phyloP scores from a whole-genome alignment of 1,140 invertebrate species.

The Zaprionus nigranus region DNA sequence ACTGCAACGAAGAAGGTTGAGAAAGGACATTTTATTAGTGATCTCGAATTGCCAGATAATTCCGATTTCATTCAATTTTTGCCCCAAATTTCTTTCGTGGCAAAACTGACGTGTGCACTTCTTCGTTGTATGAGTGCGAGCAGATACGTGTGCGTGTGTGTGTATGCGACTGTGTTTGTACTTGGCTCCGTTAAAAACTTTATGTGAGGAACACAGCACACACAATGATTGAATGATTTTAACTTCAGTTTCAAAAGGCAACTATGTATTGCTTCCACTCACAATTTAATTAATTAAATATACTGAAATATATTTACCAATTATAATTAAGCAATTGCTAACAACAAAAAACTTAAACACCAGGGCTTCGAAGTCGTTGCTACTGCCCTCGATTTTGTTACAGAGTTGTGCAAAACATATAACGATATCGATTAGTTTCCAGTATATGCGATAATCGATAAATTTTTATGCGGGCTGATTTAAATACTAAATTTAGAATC shows the following conservation, averaged over 20 bases:
- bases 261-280: not conserved
- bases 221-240: constrained; percentile 12
- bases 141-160: constrained; percentile 22
- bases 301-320: constrained; percentile 52
- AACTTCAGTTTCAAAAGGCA: constrained; percentile 1
- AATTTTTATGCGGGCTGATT: not conserved
- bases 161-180: constrained; percentile 20
- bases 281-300: not conserved
- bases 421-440: not conserved
- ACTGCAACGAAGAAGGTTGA: constrained; percentile 54
- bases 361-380: constrained; percentile 53
- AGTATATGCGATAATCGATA: not conserved
- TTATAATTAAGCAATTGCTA: constrained; percentile 69
- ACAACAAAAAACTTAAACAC: constrained; percentile 59
- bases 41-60: constrained; percentile 6
- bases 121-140: constrained; percentile 36
- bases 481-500: not conserved
- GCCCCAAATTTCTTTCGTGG: constrained; percentile 53
- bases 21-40: not conserved
- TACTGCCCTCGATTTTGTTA: constrained; percentile 31
- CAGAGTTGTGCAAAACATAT: not conserved
- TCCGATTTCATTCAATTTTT: constrained; percentile 2
- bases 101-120: constrained; percentile 78
- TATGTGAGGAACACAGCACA: constrained; percentile 6
- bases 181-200: constrained; percentile 14